Conservation (phyloP, 2,113 vertebrate species). For the Forbesichthys agassizii region DNA sequence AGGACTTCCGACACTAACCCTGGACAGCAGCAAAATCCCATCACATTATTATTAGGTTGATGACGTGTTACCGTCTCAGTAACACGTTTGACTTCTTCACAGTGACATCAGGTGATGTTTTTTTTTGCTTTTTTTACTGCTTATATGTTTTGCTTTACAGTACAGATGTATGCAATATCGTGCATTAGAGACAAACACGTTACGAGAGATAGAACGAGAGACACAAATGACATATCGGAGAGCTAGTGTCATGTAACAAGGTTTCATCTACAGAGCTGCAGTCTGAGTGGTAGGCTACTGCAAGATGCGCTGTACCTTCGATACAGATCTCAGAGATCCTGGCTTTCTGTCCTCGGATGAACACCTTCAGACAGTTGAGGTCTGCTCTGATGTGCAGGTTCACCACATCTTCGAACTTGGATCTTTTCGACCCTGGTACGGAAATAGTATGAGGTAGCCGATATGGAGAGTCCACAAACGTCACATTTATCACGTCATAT, state of each 20-base stretch:
- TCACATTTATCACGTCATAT: background rate
- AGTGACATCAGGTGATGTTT: too few relatives aligned
- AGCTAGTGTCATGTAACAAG: too few relatives aligned
- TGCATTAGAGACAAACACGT: too few relatives aligned
- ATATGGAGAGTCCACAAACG: background rate
- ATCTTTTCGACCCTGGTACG: slow-evolving; percentile 81
- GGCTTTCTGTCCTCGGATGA: slow-evolving; percentile 87
- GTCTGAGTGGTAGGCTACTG: background rate
- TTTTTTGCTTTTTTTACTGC: too few relatives aligned
- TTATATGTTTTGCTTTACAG: too few relatives aligned
- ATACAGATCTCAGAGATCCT: slow-evolving; percentile 92
- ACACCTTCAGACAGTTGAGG: slow-evolving; percentile 88
- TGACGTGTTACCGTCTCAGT: background rate
- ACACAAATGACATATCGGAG: too few relatives aligned
- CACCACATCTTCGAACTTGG: slow-evolving; percentile 84
- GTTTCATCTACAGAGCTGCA: background rate
- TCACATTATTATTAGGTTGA: background rate
- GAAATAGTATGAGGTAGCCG: slow-evolving; percentile 2
- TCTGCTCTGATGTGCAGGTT: slow-evolving; percentile 88
- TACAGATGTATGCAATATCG: too few relatives aligned
- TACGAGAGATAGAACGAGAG: too few relatives aligned
- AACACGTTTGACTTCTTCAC: too few relatives aligned
- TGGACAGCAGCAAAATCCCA: slow-evolving; percentile 45
- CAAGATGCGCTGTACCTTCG: slow-evolving; percentile 78
- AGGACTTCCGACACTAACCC: slow-evolving; percentile 90